These are phyloP conservation scores for Aphelinus atriplicis DNA, from an alignment of 1,140 invertebrate species.

Conservation along the genomic window DNA sequence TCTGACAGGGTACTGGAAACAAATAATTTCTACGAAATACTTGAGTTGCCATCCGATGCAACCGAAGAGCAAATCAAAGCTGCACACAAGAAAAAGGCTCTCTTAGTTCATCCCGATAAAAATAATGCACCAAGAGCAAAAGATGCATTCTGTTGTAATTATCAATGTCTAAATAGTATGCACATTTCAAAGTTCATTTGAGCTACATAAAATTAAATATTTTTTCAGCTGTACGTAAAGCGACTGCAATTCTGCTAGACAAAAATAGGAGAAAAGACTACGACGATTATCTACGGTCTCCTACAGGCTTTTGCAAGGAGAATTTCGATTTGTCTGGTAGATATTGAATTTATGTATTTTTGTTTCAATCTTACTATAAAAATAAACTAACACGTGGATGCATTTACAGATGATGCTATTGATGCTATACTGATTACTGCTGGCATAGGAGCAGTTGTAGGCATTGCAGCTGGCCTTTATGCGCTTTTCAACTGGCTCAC, in stretches of 20 bases:
- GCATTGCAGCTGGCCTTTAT: conserved; percentile 21
- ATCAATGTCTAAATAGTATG: conserved; percentile 2
- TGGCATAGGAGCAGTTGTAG: conserved; percentile 8
- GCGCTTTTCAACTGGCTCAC: conserved; percentile 12
- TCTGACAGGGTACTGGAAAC: conserved; percentile 11
- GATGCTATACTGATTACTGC: conserved; percentile 12
- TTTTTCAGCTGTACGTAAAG: conserved; percentile 20
- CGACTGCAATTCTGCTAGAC: conserved; percentile 29
- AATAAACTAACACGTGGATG: background rate
- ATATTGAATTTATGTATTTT: background rate
- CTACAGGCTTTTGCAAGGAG: background rate
- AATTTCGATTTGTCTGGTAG: conserved; percentile 29
- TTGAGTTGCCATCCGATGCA: conserved; percentile 11
- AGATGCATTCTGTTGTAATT: conserved; percentile 27
- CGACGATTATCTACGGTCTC: conserved; percentile 1
- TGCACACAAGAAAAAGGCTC: conserved; percentile 15
- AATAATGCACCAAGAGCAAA: conserved; percentile 28
- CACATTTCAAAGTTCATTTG: too few species aligned
- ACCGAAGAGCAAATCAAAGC: conserved; percentile 24
- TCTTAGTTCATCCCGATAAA: conserved; percentile 35
- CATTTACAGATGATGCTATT: conserved; percentile 11
- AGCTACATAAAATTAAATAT: background rate
- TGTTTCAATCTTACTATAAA: too few species aligned
- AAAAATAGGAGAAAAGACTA: conserved; percentile 27
- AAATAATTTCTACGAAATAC: conserved; percentile 32